Conservation (phyloP, 2,888 invertebrate genomes). For the Hecatera dysodea region DNA sequence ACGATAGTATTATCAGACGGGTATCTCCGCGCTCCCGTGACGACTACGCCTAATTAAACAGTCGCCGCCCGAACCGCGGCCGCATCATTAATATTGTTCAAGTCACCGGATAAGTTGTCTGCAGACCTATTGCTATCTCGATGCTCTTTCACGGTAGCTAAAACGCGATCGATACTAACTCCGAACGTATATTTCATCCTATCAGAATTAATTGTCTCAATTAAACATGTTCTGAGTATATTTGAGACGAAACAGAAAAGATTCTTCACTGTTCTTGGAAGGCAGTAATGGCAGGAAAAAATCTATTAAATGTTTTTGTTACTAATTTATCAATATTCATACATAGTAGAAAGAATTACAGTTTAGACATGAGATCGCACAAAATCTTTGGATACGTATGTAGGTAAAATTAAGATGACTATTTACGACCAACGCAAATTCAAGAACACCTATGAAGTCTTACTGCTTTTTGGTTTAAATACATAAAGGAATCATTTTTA, state of each 20-base stretch:
- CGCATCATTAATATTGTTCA: constrained; percentile 72
- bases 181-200: constrained; percentile 18
- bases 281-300: not conserved
- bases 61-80: constrained; percentile 51
- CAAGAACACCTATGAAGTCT: not conserved
- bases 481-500: constrained; percentile 3
- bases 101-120: constrained; percentile 70
- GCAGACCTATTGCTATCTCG: constrained; percentile 69
- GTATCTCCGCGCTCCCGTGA: constrained; percentile 59
- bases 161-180: constrained; percentile 29
- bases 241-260: not conserved
- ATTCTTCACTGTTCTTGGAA: not conserved
- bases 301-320: not conserved
- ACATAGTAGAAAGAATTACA: not conserved
- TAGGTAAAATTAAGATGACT: not conserved
- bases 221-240: not conserved
- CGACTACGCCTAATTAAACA: constrained; percentile 66
- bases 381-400: constrained; percentile 1
- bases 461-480: not conserved
- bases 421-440: not conserved
- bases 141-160: constrained; percentile 72
- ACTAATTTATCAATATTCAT: not conserved
- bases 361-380: not conserved
- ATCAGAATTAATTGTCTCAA: constrained; percentile 10
- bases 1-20: constrained; percentile 70